Conservation (phyloP, 2,797 vertebrate genomes). For the Erethizon dorsatum region DNA sequence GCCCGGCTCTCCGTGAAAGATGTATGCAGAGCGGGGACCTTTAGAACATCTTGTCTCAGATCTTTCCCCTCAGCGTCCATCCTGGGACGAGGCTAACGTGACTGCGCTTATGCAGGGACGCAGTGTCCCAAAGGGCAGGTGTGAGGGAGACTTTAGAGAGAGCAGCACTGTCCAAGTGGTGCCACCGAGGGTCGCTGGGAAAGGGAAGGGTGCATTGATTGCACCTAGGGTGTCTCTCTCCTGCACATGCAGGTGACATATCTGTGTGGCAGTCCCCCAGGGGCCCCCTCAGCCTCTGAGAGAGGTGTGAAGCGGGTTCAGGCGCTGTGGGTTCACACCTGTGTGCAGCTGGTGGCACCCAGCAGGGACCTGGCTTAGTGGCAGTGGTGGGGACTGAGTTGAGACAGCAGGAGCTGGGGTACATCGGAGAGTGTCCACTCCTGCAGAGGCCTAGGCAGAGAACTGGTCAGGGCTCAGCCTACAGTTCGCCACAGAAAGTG, state of each 20-base stretch:
- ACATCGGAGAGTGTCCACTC: neutral
- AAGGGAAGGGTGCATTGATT: neutral
- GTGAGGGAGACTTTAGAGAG: fast-evolving
- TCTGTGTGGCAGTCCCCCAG: neutral
- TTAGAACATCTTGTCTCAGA: neutral
- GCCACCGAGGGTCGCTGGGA: neutral
- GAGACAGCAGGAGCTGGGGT: neutral
- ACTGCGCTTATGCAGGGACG: neutral
- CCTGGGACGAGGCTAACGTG: neutral
- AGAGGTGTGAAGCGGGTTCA: neutral
- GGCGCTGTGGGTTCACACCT: neutral
- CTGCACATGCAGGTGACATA: neutral
- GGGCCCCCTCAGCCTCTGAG: neutral
- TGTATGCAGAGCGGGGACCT: fast-evolving
- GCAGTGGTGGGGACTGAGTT: neutral
- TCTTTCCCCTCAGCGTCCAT: neutral
- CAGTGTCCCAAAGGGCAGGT: neutral
- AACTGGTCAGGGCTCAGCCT: neutral
- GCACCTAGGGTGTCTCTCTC: too few species aligned
- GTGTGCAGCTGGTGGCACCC: neutral
- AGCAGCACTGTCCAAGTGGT: neutral
- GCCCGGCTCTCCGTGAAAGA: neutral
- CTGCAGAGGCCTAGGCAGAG: fast-evolving
- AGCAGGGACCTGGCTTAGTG: neutral
- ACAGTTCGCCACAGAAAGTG: too few species aligned